Evolutionary conservation across 2,797 vertebrate species (phyloP).

Genomic region (Smutsia temminckii): DNA sequence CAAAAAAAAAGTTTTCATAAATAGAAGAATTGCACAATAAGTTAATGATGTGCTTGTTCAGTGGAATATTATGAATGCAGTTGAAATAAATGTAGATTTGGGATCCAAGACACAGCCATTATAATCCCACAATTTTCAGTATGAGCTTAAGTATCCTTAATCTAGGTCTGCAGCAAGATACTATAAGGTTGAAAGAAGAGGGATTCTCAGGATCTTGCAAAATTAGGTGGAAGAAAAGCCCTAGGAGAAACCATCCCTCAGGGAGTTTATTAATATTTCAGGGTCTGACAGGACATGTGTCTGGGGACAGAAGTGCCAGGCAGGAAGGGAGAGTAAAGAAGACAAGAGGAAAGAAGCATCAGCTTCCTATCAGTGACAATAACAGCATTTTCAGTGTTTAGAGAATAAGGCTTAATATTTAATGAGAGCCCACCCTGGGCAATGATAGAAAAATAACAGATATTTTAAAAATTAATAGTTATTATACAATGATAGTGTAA

Average conservation of each 20-base stretch:
- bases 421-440: background rate
- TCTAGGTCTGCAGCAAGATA: background rate
- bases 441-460: background rate
- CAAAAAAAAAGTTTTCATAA: background rate
- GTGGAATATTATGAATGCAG: background rate
- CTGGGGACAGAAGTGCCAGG: background rate
- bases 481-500: background rate
- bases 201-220: background rate
- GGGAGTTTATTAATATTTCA: conserved; percentile 44
- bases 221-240: background rate
- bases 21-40: background rate
- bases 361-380: background rate
- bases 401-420: background rate
- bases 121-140: background rate
- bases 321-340: background rate
- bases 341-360: background rate
- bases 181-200: background rate
- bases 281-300: conserved; percentile 6
- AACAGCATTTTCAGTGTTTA: conserved; percentile 1
- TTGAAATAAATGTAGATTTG: background rate
- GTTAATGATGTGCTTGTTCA: background rate
- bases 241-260: background rate
- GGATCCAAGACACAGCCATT: background rate
- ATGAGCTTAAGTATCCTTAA: background rate
- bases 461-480: background rate